Percentiles rank a stretch among this genome's conserved stretches.
phyloP scores from a whole-genome alignment of 2,797 vertebrate genomes.

The Triplophysa yarkandensis region DNA sequence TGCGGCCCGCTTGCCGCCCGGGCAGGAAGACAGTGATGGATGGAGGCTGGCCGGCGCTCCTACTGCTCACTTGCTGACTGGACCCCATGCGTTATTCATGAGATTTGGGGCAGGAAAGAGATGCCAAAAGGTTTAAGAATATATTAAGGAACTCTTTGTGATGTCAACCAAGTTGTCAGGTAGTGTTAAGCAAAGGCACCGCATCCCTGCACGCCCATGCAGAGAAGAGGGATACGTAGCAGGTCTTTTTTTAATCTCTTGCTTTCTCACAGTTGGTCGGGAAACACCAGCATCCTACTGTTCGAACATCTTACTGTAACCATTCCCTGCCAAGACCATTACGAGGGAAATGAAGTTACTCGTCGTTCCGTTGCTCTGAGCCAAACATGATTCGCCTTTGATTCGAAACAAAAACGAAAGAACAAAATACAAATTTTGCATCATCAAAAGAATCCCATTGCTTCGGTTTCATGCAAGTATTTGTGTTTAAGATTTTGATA shows the following conservation, averaged over 20 bases:
- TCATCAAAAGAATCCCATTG: conserved; percentile 20
- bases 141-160: conserved; percentile 85
- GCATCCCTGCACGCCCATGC: conserved; percentile 51
- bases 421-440: conserved; percentile 25
- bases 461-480: conserved; percentile 15
- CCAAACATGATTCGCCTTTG: conserved; percentile 23
- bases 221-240: conserved; percentile 51
- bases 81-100: conserved; percentile 90
- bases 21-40: conserved; percentile 83
- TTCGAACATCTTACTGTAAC: conserved; percentile 19
- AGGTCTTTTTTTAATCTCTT: conserved; percentile 14
- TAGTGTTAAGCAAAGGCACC: conserved; percentile 76
- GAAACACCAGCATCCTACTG: conserved; percentile 28
- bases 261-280: conserved; percentile 15
- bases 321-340: conserved; percentile 28
- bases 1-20: conserved; percentile 76
- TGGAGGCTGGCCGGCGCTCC: conserved; percentile 79
- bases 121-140: conserved; percentile 88
- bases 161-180: conserved; percentile 83
- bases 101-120: conserved; percentile 78
- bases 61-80: conserved; percentile 88
- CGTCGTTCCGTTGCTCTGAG: not conserved
- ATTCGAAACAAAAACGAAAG: conserved; percentile 2
- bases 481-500: conserved; percentile 10
- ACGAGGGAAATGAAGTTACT: conserved; percentile 26